Percentiles rank a stretch among this genome's conserved stretches.
Conservation (phyloP, 2,113 vertebrate species). For the Agapornis roseicollis region DNA sequence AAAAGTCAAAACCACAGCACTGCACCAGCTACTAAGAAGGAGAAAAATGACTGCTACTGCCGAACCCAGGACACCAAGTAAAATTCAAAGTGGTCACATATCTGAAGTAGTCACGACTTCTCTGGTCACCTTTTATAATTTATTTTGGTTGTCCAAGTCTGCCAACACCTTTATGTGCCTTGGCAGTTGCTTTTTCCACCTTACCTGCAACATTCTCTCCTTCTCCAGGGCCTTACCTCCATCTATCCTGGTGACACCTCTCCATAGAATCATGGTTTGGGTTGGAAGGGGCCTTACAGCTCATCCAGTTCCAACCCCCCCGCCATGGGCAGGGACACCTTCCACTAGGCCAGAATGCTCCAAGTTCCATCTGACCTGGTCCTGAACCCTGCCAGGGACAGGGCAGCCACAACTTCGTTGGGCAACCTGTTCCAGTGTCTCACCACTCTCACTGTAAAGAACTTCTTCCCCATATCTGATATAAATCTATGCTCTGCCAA, state of each 20-base stretch:
- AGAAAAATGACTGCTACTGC: too few relatives aligned
- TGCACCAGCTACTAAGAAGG: too few relatives aligned
- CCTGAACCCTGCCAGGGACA: background rate
- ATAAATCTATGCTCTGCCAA: background rate
- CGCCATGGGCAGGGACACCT: background rate
- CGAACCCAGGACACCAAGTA: background rate
- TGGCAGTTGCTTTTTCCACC: background rate
- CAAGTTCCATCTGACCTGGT: background rate
- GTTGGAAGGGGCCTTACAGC: background rate
- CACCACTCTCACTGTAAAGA: background rate
- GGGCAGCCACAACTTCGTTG: background rate
- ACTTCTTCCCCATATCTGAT: background rate
- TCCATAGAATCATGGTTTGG: background rate
- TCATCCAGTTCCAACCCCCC: background rate
- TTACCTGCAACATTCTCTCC: background rate
- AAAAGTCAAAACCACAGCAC: too few relatives aligned
- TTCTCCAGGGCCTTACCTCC: background rate
- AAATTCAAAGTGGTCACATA: background rate
- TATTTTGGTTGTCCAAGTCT: background rate
- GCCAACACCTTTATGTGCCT: background rate
- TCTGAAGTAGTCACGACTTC: accelerated
- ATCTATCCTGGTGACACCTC: accelerated
- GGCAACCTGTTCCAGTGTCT: background rate
- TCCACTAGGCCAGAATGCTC: background rate
- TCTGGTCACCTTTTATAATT: background rate